These are phyloP conservation scores for Phalacrocorax aristotelis DNA, from an alignment of 2,113 vertebrate genomes.

Conservation along the genomic window DNA sequence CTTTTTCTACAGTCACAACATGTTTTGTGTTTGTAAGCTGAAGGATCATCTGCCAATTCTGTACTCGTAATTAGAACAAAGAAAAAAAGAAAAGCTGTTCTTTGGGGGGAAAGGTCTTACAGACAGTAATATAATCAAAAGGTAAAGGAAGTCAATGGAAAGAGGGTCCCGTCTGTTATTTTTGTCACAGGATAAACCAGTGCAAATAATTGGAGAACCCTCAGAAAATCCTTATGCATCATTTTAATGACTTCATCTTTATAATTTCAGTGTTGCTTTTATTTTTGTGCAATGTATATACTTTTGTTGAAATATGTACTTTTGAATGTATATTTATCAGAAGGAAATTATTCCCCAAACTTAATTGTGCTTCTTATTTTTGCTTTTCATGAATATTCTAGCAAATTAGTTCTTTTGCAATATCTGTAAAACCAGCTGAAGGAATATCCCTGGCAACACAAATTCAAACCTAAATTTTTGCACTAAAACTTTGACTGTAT, in stretches of 20 bases:
- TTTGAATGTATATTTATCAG: not conserved
- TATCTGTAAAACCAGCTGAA: not conserved
- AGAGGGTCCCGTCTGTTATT: not conserved
- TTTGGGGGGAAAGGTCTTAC: not conserved
- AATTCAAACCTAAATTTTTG: not conserved
- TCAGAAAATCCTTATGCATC: not conserved
- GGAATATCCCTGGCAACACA: not conserved
- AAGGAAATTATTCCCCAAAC: not conserved
- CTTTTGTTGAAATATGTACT: not conserved
- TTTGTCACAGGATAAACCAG: not conserved
- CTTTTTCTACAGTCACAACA: not conserved
- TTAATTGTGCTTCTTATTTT: not conserved
- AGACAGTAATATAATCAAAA: not conserved
- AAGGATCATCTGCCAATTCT: not conserved
- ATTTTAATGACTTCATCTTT: slow-evolving; percentile 5
- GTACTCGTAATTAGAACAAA: not conserved
- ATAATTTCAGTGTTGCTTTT: not conserved
- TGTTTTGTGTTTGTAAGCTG: not conserved
- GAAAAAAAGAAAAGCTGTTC: not conserved
- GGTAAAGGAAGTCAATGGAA: not conserved
- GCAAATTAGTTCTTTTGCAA: not conserved
- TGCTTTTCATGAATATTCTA: not conserved
- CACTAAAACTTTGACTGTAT: not conserved
- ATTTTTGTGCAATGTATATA: not conserved
- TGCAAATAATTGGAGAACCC: not conserved